Percentiles rank a stretch among this genome's conserved stretches.
These are phyloP conservation scores for Lacerta viridis DNA, from an alignment of 2,797 vertebrate species.

Conservation along the genomic window DNA sequence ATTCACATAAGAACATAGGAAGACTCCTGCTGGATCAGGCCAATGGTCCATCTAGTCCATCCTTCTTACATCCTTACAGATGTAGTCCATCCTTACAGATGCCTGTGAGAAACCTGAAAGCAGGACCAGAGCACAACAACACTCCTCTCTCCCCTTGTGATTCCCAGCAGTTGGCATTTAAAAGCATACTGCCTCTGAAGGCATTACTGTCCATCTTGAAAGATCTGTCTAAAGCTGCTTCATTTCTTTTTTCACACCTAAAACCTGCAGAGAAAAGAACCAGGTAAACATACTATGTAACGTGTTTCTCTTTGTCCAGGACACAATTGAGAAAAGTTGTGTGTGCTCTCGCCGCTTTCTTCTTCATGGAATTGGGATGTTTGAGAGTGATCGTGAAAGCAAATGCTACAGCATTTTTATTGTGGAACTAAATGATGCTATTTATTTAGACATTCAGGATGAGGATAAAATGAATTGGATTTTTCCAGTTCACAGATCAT, in stretches of 20 bases:
- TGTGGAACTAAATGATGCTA: conserved; percentile 57
- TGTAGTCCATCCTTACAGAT: too few species aligned
- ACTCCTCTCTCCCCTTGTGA: too few species aligned
- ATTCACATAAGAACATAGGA: neutral
- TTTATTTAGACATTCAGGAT: conserved; percentile 57
- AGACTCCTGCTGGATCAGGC: too few species aligned
- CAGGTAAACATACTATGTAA: neutral
- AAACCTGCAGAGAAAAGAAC: neutral
- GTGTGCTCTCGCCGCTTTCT: neutral
- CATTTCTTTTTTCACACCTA: neutral
- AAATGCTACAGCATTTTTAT: conserved; percentile 57
- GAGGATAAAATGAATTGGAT: conserved; percentile 41
- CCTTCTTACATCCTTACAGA: too few species aligned
- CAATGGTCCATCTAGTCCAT: too few species aligned
- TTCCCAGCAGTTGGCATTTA: too few species aligned
- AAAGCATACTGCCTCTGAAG: too few species aligned
- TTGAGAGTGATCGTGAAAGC: conserved; percentile 53
- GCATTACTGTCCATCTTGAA: neutral
- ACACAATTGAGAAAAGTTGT: neutral
- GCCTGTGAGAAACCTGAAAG: too few species aligned
- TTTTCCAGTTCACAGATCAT: neutral
- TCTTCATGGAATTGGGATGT: too few species aligned
- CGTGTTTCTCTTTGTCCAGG: neutral
- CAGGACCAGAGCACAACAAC: too few species aligned
- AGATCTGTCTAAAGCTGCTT: neutral